Base-by-base conservation (phyloP, 2,113 vertebrate genomes). In the Glaucidium brasilianum region DNA sequence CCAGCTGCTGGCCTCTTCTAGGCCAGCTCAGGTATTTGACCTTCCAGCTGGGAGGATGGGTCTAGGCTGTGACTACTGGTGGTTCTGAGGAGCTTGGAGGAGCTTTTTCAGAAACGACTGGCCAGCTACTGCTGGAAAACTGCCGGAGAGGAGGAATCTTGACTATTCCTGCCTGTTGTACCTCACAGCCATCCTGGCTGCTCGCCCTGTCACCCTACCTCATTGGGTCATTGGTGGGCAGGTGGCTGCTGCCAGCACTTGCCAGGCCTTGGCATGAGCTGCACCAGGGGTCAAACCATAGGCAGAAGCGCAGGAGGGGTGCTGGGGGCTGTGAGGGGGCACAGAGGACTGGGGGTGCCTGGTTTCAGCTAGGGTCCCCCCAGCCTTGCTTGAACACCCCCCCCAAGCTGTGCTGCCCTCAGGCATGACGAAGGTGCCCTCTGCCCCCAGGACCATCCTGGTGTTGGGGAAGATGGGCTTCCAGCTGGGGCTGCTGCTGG, bases 361-460 rank as follows among this genome's bases (percentile, higher is more conserved):
- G 71, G 20, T 60, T 68, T 34, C 34, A 52, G 35, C 13, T 2
- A 3, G 41, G 6, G 39, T 37, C 7, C 19, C 20, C 41, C 11
- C 37, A 75, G 37, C 37, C 47, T 68, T 60, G n/a, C 29, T 30
- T n/a, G 13, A 53, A 47, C 45, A 20, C 18, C 8, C 13, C 27
- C 34, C 12, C 20, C 12, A 49, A 37, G 5, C 26, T 47, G 21
- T 67, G 32, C 43, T 52, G 32, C 32, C 35, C 26, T 41, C 76
- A n/a, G 35, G 25, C 52, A 50, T 50, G 59, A 37, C 1, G 3
- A 17, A 73, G 32, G 60, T 3, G 10, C 12, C 14, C 15, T 5
- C 32, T 0, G 2, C 58, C 15, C 34, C 26, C 1, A 0, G 49
- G 17, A 64, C 30, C 1, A 1, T 55, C 19, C 34, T 25, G 27